Conservation (phyloP, 2,797 vertebrate genomes). For the Xenentodon cancila region DNA sequence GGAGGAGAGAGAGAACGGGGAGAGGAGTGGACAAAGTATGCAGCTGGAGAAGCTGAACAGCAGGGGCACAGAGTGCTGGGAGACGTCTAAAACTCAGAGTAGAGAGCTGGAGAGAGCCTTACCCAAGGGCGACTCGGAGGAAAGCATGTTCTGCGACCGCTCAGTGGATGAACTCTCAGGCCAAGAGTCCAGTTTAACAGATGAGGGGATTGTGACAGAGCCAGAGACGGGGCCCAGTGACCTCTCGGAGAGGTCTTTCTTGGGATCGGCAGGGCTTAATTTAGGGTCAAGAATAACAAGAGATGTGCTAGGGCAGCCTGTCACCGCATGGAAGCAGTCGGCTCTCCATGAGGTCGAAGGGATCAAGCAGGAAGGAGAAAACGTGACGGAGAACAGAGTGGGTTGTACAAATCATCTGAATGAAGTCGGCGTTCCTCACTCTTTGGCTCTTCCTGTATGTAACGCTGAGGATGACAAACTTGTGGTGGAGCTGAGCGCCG, state of each 20-base stretch:
- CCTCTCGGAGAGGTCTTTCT: conserved; percentile 62
- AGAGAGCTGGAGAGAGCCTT: conserved; percentile 61
- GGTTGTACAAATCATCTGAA: conserved; percentile 48
- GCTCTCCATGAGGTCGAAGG: conserved; percentile 71
- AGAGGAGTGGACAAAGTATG: conserved; percentile 67
- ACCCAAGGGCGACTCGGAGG: conserved; percentile 76
- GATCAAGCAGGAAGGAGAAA: conserved; percentile 54
- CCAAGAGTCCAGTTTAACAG: conserved; percentile 92
- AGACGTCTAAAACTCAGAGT: conserved; percentile 56
- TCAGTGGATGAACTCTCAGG: conserved; percentile 92
- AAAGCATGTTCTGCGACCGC: conserved; percentile 79
- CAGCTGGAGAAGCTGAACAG: conserved; percentile 68
- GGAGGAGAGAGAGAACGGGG: conserved; percentile 62
- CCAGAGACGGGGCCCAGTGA: conserved; percentile 82
- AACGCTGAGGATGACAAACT: conserved; percentile 74
- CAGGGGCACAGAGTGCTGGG: conserved; percentile 53
- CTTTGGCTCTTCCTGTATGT: conserved; percentile 44
- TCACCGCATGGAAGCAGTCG: conserved; percentile 84
- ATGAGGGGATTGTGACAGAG: conserved; percentile 97
- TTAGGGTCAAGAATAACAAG: conserved; percentile 72
- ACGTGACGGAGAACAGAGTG: conserved; percentile 46
- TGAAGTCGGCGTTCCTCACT: conserved; percentile 30
- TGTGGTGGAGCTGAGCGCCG: conserved; percentile 55
- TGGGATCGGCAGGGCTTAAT: conserved; percentile 61
- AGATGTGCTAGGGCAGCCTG: conserved; percentile 79